Conservation (phyloP, 2,797 vertebrate genomes). For the Australoheros facetus region DNA sequence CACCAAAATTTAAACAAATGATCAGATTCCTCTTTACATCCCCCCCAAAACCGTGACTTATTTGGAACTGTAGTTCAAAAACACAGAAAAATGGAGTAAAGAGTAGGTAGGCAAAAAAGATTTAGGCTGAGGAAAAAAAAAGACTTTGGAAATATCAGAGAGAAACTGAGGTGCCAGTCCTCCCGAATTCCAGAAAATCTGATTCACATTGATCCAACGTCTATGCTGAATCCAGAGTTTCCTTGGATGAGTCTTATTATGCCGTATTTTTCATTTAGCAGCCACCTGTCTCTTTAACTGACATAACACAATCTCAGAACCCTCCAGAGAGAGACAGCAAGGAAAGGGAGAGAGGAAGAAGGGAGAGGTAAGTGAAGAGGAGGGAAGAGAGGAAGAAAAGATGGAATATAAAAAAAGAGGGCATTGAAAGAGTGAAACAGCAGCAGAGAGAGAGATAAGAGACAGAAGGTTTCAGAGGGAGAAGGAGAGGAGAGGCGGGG, state of each 20-base stretch:
- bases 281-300: conserved; percentile 47
- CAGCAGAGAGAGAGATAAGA: background rate
- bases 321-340: conserved; percentile 7
- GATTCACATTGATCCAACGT: conserved; percentile 37
- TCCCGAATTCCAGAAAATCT: conserved; percentile 9
- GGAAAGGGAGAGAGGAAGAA: background rate
- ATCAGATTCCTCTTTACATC: background rate
- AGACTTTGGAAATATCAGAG: background rate
- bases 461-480: background rate
- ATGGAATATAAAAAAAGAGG: background rate
- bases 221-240: conserved; percentile 20
- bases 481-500: background rate
- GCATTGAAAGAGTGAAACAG: background rate
- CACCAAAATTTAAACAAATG: background rate
- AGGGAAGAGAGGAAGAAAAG: background rate
- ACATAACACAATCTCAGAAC: conserved; percentile 31
- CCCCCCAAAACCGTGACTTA: background rate
- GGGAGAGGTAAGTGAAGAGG: background rate
- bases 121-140: background rate
- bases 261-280: conserved; percentile 35
- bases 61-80: background rate
- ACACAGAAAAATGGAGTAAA: background rate
- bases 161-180: conserved; percentile 6
- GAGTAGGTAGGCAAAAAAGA: background rate
- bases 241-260: conserved; percentile 16